phyloP scores from a whole-genome alignment of 1,140 invertebrate species.

The Drosophila carrolli region DNA sequence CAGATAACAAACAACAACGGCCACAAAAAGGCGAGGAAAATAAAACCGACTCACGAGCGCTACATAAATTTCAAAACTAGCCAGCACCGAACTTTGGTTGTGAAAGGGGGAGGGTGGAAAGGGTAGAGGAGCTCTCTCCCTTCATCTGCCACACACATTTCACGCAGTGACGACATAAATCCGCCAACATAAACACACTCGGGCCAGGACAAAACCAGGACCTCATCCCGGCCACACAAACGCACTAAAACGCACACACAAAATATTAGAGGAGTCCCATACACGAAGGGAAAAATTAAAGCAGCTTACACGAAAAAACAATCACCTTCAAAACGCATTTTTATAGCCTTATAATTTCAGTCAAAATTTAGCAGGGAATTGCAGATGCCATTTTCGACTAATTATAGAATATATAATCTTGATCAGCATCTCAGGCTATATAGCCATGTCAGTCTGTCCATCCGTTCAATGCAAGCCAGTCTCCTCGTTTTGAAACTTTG shows the following conservation, averaged over 20 bases:
- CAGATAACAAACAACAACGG: slow-evolving; percentile 39
- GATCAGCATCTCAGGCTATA: too few species aligned
- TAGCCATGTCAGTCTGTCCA: too few species aligned
- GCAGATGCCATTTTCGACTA: too few species aligned
- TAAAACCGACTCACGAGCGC: slow-evolving; percentile 75
- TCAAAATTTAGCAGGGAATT: too few species aligned
- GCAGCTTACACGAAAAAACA: too few species aligned
- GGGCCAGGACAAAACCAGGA: slow-evolving; percentile 25
- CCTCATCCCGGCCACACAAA: slow-evolving; percentile 44
- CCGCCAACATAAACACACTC: slow-evolving; percentile 78
- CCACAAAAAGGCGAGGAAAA: slow-evolving; percentile 58
- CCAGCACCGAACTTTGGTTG: slow-evolving; percentile 20
- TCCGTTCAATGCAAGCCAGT: too few species aligned
- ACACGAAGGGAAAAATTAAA: slow-evolving; percentile 16
- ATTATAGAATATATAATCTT: too few species aligned
- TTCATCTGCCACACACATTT: slow-evolving; percentile 78
- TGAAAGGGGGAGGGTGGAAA: not conserved
- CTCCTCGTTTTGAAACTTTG: too few species aligned
- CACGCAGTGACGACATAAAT: slow-evolving; percentile 81
- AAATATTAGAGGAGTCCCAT: slow-evolving; percentile 32
- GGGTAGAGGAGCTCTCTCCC: slow-evolving; percentile 1
- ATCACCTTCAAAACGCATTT: too few species aligned
- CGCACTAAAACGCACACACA: slow-evolving; percentile 55
- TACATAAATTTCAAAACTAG: slow-evolving; percentile 80
- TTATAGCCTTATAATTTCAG: too few species aligned